Evolutionary conservation across 2,113 vertebrate species (phyloP).

Genomic region (Poicephalus meyeri): DNA sequence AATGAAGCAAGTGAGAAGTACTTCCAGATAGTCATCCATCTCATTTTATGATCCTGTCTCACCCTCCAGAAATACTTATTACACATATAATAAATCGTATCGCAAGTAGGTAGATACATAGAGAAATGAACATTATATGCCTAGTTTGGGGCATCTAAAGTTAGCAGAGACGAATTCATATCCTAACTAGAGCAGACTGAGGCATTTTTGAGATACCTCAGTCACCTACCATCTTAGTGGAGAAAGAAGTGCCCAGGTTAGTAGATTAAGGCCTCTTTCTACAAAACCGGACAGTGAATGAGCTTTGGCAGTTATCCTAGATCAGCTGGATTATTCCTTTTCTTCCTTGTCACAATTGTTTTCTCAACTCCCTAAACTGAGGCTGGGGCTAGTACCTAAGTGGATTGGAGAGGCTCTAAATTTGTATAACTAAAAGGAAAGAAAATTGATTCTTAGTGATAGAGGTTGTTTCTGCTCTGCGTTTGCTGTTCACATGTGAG

Average conservation of each 20-base stretch:
- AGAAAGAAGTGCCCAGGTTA: background rate
- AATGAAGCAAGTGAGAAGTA: background rate
- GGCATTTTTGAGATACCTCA: background rate
- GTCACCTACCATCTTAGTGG: rapidly evolving
- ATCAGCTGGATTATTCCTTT: background rate
- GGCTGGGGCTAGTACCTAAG: background rate
- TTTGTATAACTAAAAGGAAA: background rate
- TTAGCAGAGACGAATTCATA: background rate
- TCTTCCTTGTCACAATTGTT: background rate
- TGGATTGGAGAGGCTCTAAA: background rate
- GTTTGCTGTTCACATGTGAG: background rate
- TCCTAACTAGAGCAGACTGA: background rate
- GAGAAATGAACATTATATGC: background rate
- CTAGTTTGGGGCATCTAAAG: background rate
- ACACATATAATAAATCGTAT: background rate
- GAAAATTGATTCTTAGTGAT: background rate
- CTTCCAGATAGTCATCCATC: background rate
- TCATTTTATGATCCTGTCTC: background rate
- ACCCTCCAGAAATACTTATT: background rate
- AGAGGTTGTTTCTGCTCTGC: background rate
- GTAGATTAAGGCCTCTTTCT: background rate
- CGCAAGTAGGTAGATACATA: background rate
- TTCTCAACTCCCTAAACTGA: background rate
- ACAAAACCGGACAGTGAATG: background rate
- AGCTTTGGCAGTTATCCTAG: background rate